Conservation (phyloP, 2,797 vertebrate genomes). For the Sarcophilus harrisii region DNA sequence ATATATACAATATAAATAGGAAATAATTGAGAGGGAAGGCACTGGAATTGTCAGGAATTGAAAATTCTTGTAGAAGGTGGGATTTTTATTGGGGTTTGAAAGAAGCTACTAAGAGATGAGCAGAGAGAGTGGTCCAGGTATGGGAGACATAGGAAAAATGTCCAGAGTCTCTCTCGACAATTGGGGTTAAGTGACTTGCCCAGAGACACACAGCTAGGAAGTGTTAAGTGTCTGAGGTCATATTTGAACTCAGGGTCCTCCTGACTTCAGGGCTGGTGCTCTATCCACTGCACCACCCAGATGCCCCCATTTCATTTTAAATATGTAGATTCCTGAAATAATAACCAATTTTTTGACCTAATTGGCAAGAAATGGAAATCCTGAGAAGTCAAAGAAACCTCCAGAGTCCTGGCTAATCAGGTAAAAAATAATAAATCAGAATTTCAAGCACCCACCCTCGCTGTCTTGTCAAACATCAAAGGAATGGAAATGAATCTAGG, state of each 20-base stretch:
- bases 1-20: neutral
- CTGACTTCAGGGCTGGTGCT: too few relatives aligned
- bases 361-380: slow-evolving; percentile 50
- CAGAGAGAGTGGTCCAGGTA: neutral
- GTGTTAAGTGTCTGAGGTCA: too few relatives aligned
- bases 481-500: slow-evolving; percentile 56
- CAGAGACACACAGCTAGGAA: too few relatives aligned
- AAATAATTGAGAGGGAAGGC: neutral
- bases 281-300: too few relatives aligned
- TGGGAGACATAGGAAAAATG: neutral
- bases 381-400: slow-evolving; percentile 43
- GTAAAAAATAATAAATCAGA: neutral
- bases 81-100: neutral
- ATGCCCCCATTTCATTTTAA: neutral
- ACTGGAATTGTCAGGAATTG: too few relatives aligned
- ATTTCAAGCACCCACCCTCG: slow-evolving; percentile 16
- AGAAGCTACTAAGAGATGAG: neutral
- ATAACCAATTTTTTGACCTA: slow-evolving; percentile 30
- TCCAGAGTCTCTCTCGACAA: neutral
- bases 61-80: neutral
- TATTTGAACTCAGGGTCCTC: too few relatives aligned
- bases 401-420: slow-evolving; percentile 19
- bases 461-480: slow-evolving; percentile 53
- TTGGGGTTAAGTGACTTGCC: too few relatives aligned
- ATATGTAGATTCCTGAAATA: neutral